A percentile compares a stretch with the other conserved stretches of the same genome.
These are phyloP conservation scores for Tympanoctomys barrerae DNA, from an alignment of 2,797 vertebrate species.

Conservation along the genomic window DNA sequence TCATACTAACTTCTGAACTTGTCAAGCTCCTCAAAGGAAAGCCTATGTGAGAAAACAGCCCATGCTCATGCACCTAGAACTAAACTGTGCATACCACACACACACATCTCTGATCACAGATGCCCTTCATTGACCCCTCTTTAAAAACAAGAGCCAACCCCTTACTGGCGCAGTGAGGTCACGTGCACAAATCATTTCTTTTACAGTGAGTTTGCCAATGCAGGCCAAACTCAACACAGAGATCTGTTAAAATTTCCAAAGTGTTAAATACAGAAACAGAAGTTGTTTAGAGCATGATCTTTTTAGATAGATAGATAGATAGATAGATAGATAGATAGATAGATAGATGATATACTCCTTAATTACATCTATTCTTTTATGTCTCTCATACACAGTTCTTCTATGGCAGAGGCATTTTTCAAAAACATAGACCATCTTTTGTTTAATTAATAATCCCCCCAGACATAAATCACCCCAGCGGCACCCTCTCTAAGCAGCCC, in stretches of 20 bases:
- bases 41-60: not conserved
- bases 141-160: not conserved
- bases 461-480: constrained; percentile 82
- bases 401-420: constrained; percentile 81
- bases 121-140: not conserved
- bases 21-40: not conserved
- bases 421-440: constrained; percentile 83
- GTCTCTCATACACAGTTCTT: constrained; percentile 58
- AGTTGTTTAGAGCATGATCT: constrained; percentile 61
- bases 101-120: not conserved
- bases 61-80: not conserved
- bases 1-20: not conserved
- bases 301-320: constrained; percentile 47
- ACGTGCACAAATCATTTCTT: not conserved
- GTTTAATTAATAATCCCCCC: constrained; percentile 85
- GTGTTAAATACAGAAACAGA: constrained; percentile 3
- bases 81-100: not conserved
- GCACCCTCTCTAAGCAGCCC: constrained; percentile 79
- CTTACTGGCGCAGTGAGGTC: not conserved
- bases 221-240: constrained; percentile 51
- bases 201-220: constrained; percentile 40
- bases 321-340: too few relatives aligned
- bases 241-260: constrained; percentile 47
- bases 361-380: constrained; percentile 74
- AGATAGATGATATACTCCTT: constrained; percentile 60